A percentile compares a stretch with the other conserved stretches of the same genome.
phyloP scores from a whole-genome alignment of 2,113 vertebrate genomes.

The Calcarius ornatus region DNA sequence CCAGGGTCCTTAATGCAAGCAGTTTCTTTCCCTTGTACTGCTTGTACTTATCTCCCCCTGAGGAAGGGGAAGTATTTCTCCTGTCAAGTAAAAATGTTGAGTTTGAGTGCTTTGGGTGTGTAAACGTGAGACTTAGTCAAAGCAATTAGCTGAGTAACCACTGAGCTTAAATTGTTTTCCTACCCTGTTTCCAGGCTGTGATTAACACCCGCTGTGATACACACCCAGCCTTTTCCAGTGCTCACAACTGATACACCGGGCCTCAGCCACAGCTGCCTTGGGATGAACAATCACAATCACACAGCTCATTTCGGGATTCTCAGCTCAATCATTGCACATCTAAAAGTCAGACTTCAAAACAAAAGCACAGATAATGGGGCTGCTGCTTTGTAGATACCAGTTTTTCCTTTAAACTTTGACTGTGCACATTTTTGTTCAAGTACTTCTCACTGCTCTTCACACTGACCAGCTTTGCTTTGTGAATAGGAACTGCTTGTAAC shows the following conservation, averaged over 20 bases:
- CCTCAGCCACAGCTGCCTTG: neutral
- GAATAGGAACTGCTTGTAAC: neutral
- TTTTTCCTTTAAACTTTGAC: neutral
- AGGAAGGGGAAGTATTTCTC: neutral
- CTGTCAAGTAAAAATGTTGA: neutral
- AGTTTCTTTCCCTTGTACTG: neutral
- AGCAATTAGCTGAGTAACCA: conserved; percentile 52
- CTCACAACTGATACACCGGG: neutral
- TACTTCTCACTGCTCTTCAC: neutral
- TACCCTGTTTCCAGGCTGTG: neutral
- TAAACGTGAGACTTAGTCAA: neutral
- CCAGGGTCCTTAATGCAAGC: neutral
- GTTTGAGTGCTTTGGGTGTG: neutral
- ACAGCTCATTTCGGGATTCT: neutral
- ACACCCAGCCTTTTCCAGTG: conserved; percentile 15
- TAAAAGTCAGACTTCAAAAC: neutral
- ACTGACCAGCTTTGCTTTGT: neutral
- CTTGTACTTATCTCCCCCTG: neutral
- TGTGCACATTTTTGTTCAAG: neutral
- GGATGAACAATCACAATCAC: neutral
- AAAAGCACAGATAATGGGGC: neutral
- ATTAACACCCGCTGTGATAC: conserved; percentile 2
- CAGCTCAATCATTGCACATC: neutral
- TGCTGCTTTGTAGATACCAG: neutral
- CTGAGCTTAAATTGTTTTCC: conserved; percentile 1